phyloP scores from a whole-genome alignment of 2,888 invertebrate species.

The Criorhina ranunculi region DNA sequence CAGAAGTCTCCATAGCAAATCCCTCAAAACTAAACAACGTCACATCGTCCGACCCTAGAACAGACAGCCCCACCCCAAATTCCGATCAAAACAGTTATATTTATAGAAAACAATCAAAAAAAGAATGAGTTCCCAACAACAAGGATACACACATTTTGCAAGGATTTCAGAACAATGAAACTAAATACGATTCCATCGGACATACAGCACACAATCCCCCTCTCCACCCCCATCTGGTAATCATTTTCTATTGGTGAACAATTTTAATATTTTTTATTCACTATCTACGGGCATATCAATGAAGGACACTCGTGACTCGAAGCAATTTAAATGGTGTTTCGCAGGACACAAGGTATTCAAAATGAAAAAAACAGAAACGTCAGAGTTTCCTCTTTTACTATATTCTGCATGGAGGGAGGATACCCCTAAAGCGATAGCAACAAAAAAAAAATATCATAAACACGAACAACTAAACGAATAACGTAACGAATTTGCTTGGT shows the following conservation, averaged over 20 bases:
- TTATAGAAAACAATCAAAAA: not conserved
- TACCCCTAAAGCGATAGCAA: constrained; percentile 46
- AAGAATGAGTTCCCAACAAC: too few relatives aligned
- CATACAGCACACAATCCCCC: not conserved
- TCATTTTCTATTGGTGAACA: constrained; percentile 38
- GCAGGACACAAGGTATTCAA: constrained; percentile 17
- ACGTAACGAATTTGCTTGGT: constrained; percentile 32
- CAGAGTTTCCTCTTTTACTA: constrained; percentile 5
- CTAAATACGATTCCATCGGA: not conserved
- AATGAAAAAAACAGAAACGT: constrained; percentile 33
- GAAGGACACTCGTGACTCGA: constrained; percentile 69
- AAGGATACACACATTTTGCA: not conserved
- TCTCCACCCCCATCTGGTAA: not conserved
- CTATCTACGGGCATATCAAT: not conserved
- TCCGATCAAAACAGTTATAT: not conserved
- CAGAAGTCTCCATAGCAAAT: too few relatives aligned
- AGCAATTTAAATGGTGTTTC: constrained; percentile 57
- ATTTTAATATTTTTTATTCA: constrained; percentile 32
- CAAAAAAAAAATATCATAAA: constrained; percentile 68
- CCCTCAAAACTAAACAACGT: not conserved
- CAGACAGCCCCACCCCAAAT: not conserved
- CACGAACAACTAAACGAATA: constrained; percentile 57
- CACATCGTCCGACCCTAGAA: not conserved
- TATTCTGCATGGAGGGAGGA: constrained; percentile 17
- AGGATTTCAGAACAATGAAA: constrained; percentile 2